Conservation (phyloP, 2,888 invertebrate species). For the Deilephila porcellus region DNA sequence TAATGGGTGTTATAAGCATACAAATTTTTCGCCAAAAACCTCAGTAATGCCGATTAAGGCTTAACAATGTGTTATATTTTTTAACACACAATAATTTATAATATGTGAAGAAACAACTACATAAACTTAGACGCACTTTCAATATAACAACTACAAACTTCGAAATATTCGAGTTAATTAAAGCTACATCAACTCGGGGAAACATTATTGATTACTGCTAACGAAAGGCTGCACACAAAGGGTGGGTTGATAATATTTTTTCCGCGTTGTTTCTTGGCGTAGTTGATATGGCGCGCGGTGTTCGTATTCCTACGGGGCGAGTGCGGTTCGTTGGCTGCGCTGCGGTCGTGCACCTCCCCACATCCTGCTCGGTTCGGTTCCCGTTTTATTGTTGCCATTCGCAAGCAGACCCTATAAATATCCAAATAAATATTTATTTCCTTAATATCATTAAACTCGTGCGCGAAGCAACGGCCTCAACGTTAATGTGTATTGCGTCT, state of each 20-base stretch:
- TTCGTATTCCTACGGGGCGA: constrained; percentile 31
- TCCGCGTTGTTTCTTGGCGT: background rate
- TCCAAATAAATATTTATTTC: constrained; percentile 58
- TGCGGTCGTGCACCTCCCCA: constrained; percentile 71
- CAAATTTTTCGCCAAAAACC: too few species aligned
- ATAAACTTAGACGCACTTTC: too few species aligned
- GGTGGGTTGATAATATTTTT: background rate
- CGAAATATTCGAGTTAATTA: background rate
- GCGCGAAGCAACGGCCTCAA: constrained; percentile 49
- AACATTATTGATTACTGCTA: background rate
- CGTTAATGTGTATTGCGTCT: constrained; percentile 53
- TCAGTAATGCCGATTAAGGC: too few species aligned
- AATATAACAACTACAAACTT: too few species aligned
- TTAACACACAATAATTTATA: too few species aligned
- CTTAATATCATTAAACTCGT: constrained; percentile 43
- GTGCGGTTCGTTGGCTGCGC: constrained; percentile 63
- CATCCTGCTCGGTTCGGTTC: constrained; percentile 70
- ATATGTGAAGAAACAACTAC: too few species aligned
- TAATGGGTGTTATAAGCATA: too few species aligned
- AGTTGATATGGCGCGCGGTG: constrained; percentile 21
- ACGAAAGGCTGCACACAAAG: background rate
- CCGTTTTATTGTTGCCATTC: constrained; percentile 65
- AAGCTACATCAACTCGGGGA: background rate
- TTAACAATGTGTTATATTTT: too few species aligned
- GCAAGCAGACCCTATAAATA: constrained; percentile 43